These are phyloP conservation scores for Pelobates cultripes DNA, from an alignment of 2,797 vertebrate species.

Conservation along the genomic window DNA sequence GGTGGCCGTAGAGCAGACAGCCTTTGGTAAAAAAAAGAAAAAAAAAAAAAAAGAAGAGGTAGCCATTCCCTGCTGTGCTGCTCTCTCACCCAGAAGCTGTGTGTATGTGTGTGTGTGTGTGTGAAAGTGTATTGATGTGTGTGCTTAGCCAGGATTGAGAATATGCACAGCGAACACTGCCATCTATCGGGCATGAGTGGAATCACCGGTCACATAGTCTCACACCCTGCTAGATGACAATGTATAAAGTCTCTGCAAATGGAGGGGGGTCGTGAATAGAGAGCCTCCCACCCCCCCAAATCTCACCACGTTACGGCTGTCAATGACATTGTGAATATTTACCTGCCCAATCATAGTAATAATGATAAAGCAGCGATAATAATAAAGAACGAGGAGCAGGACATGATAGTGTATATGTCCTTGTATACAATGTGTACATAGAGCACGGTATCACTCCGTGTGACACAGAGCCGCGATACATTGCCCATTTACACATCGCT, in stretches of 20 bases:
- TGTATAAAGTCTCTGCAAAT: not conserved
- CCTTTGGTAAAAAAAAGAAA: constrained; percentile 13
- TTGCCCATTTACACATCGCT: too few species aligned
- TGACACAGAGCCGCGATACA: too few species aligned
- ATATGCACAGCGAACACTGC: constrained; percentile 43
- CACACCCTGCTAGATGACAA: not conserved
- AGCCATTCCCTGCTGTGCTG: constrained; percentile 39
- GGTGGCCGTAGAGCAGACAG: constrained; percentile 22
- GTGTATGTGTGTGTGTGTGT: not conserved
- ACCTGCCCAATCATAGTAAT: too few species aligned
- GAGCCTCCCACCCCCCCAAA: too few species aligned
- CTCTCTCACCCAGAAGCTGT: constrained; percentile 23
- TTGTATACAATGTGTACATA: too few species aligned
- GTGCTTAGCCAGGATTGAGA: not conserved
- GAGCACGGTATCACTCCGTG: too few species aligned
- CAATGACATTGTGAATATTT: too few species aligned
- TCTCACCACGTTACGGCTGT: too few species aligned
- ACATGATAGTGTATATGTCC: too few species aligned
- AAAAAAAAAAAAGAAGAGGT: constrained; percentile 31
- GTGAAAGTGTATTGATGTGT: not conserved
- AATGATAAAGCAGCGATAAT: too few species aligned
- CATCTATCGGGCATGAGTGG: constrained; percentile 41
- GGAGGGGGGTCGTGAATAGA: not conserved
- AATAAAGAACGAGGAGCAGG: too few species aligned
- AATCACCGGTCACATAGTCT: not conserved